Base-by-base conservation (phyloP, 2,113 vertebrate genomes). In the Gorsachius goisagi region DNA sequence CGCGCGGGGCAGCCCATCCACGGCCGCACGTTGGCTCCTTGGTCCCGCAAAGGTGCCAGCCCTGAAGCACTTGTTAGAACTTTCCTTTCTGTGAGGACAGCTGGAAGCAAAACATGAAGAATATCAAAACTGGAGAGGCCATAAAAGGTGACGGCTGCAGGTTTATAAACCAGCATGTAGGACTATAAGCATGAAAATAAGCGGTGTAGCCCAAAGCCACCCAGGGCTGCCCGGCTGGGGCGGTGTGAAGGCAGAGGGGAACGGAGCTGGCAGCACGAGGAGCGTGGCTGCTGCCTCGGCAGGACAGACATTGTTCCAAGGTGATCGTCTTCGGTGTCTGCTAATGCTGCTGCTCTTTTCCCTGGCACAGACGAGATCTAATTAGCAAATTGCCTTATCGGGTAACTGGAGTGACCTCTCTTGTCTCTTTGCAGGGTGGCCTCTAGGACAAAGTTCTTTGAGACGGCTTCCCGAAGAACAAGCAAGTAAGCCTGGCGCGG, bases 381-480 rank as follows among this genome's bases (percentile, higher is more conserved):
- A 62, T 64, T 50, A 85, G 33, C 62, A 66, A 72, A 39, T n/a
- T 20, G 47, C 47, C n/a, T 45, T 11, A 7, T 49, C 0, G 0
- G 73, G 8, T 78, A 68, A 26, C 41, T 60, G 41, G 85, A 66
- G 33, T 63, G 33, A 92, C 50, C 87, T 92, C 78, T 45, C 75
- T 91, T 90, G 23, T 95, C 44, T 94, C 47, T 97, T 97, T 96
- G 35, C 97, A 99, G 99, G 62, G 99, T 99, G 94, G 99, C 99
- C 69, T 99, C 99, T 27, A 99, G 99, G 97, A 98, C 99, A 56
- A 99, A 98, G 97, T 99, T 99, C 98, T 99, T 99, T 96, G 99
- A 99, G 98, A 99, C 98, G 2, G 99, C 99, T 75, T 99, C 99
- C 66, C 98, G 95, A 95, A 97, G 98, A 90, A 98, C 97, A 63